Base-by-base conservation (phyloP, 1,140 invertebrate genomes). In the Cotesia glomerata region DNA sequence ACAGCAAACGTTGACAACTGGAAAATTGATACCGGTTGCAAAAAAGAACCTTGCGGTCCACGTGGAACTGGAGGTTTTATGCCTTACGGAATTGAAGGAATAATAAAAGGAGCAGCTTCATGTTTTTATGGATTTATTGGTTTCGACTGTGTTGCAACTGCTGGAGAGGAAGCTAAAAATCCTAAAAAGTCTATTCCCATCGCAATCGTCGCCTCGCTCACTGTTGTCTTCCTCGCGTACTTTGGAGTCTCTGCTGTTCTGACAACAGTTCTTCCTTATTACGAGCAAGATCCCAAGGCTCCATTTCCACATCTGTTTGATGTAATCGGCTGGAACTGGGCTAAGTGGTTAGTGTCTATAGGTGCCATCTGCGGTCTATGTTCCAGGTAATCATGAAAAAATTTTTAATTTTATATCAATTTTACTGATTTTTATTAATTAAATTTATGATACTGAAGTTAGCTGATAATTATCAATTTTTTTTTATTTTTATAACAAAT, bases 71-170 rank as follows among this genome's bases (percentile, higher is more conserved):
- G 95, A 4, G 95, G 95, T 4, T 97, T 97, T 82, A 89, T 92
- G 8, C 95, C 95, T 0, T 96, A 91, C 82, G 95, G 95, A 0
- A 81, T 96, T 11, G 86, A 89, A 3, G 95, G 95, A 5, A 90
- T 95, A 14, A 91, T 95, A 65, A 90, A 90, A 54, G 95, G 95
- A 1, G 95, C 95, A 5, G 95, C 95, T 0, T 94, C 92, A 8
- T 97, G 95, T 84, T 97, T 97, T 82, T 97, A 95, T 82, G 95
- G 94, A 8, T 97, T 96, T 77, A 95, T 97, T 75, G 95, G 95
- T 69, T 97, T 97, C 80, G 95, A 97, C 86, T 94, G 93, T 78
- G 94, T 97, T 74, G 95, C 95, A 1, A 96, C 95, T 0, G 92
- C 88, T 0, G 89, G 91, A 1, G 92, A 97, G 85, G 95, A 97